These are phyloP conservation scores for Heptranchias perlo DNA, from an alignment of 2,113 vertebrate species.

Conservation along the genomic window DNA sequence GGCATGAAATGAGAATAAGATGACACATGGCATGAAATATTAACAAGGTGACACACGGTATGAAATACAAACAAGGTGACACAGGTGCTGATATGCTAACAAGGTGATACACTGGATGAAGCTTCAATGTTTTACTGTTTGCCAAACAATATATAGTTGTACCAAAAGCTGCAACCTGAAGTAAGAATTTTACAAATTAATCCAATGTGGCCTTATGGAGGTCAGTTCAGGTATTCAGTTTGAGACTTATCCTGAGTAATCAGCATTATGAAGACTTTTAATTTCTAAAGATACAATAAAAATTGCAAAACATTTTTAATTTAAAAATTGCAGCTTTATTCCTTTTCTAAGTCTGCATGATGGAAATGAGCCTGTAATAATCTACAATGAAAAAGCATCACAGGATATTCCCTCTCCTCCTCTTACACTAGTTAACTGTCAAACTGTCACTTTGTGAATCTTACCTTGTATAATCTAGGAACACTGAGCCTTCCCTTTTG, in stretches of 20 bases:
- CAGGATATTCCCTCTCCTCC: not conserved
- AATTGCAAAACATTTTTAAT: not conserved
- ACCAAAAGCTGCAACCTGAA: not conserved
- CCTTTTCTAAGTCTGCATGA: not conserved
- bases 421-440: not conserved
- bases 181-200: not conserved
- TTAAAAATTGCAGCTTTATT: not conserved
- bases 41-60: not conserved
- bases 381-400: not conserved
- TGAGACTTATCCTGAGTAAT: not conserved
- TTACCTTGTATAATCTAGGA: not conserved
- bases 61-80: no score
- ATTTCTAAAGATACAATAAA: not conserved
- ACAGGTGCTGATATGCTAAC: no score
- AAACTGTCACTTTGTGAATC: not conserved
- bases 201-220: not conserved
- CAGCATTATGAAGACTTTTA: not conserved
- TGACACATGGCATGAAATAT: not conserved
- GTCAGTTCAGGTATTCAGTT: not conserved
- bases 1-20: no score
- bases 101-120: not conserved
- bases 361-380: not conserved
- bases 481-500: not conserved
- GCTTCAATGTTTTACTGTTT: not conserved
- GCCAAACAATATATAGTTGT: not conserved